Evolutionary conservation across 2,888 invertebrate genomes (phyloP).

Genomic region (Trachelus iudaicus): DNA sequence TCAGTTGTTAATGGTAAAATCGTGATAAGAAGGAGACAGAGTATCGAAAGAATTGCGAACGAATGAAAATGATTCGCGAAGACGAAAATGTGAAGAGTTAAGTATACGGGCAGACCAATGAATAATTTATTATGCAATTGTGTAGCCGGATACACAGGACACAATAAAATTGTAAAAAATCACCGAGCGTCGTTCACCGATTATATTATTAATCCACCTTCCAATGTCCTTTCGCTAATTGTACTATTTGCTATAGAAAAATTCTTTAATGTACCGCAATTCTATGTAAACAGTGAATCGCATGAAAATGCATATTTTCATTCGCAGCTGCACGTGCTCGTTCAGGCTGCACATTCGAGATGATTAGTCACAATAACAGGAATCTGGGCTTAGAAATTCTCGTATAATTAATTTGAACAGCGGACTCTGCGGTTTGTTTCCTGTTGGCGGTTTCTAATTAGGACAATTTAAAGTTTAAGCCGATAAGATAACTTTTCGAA

Average conservation of each 20-base stretch:
- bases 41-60: too few relatives aligned
- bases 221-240: not conserved
- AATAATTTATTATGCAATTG: conserved; percentile 51
- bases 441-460: not conserved
- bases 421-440: not conserved
- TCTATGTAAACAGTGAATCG: not conserved
- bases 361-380: not conserved
- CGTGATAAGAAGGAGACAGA: not conserved
- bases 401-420: not conserved
- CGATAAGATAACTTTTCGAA: not conserved
- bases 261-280: not conserved
- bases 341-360: too few relatives aligned
- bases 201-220: not conserved
- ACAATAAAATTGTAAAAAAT: conserved; percentile 46
- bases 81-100: not conserved
- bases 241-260: not conserved
- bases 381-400: not conserved
- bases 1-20: not conserved
- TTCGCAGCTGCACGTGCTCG: too few relatives aligned
- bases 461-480: not conserved
- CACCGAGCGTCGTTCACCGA: not conserved
- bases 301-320: too few relatives aligned
- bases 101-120: conserved; percentile 47
- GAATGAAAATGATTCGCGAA: not conserved
- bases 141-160: conserved; percentile 47